Conservation (phyloP, 2,888 invertebrate genomes). For the Boloria selene region DNA sequence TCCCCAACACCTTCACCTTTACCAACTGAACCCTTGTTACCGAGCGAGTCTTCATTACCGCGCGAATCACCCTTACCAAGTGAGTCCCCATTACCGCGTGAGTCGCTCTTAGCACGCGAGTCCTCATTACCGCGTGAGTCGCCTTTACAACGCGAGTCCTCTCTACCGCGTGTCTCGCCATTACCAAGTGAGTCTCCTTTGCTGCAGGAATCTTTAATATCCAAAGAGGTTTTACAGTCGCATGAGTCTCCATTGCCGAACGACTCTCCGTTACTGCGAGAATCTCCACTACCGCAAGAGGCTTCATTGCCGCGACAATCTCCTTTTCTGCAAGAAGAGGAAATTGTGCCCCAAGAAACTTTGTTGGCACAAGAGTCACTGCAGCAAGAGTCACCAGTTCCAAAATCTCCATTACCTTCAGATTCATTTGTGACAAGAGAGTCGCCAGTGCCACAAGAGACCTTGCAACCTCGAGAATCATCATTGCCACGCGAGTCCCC, state of each 20-base stretch:
- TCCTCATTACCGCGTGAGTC: constrained; percentile 39
- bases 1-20: constrained; percentile 37
- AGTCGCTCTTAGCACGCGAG: constrained; percentile 36
- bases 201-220: constrained; percentile 43
- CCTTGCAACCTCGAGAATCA: constrained; percentile 45
- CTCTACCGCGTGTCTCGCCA: constrained; percentile 47
- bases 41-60: constrained; percentile 23
- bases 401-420: constrained; percentile 22
- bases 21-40: constrained; percentile 24
- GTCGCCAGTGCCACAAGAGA: constrained; percentile 45
- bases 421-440: constrained; percentile 46
- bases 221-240: constrained; percentile 44
- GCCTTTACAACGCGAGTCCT: constrained; percentile 35
- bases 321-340: constrained; percentile 43
- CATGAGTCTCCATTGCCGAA: constrained; percentile 44
- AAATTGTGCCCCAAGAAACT: constrained; percentile 43
- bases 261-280: constrained; percentile 46
- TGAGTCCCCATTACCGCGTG: constrained; percentile 39
- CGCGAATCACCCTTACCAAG: constrained; percentile 29
- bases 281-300: constrained; percentile 48
- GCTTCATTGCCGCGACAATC: constrained; percentile 48
- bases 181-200: constrained; percentile 42
- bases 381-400: constrained; percentile 7
- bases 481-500: constrained; percentile 39
- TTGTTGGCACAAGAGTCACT: constrained; percentile 38